A percentile compares a stretch with the other conserved stretches of the same genome.
phyloP scores from a whole-genome alignment of 2,888 invertebrate genomes.

The Eristalis pertinax region DNA sequence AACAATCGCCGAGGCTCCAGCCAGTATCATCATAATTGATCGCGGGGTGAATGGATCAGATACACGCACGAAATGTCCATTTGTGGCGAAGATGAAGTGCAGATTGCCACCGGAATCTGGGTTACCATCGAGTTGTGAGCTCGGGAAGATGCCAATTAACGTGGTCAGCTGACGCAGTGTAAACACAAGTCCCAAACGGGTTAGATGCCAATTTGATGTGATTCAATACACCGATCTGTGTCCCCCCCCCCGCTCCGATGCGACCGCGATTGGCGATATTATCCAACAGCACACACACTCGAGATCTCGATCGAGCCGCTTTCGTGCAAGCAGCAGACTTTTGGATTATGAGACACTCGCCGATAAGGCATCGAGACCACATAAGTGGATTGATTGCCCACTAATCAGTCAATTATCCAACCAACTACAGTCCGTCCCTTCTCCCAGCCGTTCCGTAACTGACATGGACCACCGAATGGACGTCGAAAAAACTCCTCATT shows the following conservation, averaged over 20 bases:
- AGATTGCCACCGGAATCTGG: background rate
- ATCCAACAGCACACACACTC: background rate
- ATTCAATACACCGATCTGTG: background rate
- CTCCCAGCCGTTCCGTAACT: background rate
- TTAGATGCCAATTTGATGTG: background rate
- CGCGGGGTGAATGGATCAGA: constrained; percentile 5
- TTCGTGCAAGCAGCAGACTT: too few species aligned
- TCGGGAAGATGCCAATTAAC: background rate
- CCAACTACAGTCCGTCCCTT: background rate
- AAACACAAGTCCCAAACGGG: background rate
- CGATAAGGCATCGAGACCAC: background rate
- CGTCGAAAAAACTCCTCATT: background rate
- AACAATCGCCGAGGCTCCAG: background rate
- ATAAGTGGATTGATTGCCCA: constrained; percentile 4
- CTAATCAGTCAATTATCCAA: constrained; percentile 27
- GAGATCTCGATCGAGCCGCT: background rate
- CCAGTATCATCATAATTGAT: background rate
- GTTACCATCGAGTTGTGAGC: background rate
- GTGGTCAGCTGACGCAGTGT: background rate
- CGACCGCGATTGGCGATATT: background rate
- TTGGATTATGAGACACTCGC: background rate
- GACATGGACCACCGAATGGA: background rate
- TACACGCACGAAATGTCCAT: constrained; percentile 35
- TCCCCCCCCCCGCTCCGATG: background rate
- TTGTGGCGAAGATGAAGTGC: constrained; percentile 18